A percentile compares a stretch with the other conserved stretches of the same genome.
phyloP scores from a whole-genome alignment of 2,797 vertebrate species.

The Buceros bicornis region DNA sequence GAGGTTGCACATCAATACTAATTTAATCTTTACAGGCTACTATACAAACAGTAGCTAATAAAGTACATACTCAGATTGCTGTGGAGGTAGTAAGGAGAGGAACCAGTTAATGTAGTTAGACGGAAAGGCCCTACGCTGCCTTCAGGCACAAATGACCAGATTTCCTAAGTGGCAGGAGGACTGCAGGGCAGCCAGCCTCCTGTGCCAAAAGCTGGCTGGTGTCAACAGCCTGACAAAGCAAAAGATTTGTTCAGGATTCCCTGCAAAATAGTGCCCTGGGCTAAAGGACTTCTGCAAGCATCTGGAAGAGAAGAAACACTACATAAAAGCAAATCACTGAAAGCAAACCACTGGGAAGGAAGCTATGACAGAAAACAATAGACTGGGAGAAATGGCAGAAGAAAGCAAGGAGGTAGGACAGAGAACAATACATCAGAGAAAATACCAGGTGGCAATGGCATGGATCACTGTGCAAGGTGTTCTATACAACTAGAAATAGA shows the following conservation, averaged over 20 bases:
- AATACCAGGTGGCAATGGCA: neutral
- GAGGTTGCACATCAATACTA: neutral
- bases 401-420: neutral
- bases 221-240: neutral
- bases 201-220: neutral
- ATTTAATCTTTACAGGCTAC: neutral
- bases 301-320: neutral
- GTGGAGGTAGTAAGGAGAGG: neutral
- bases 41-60: neutral
- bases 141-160: neutral
- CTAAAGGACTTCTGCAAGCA: neutral
- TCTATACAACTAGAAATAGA: neutral
- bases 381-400: neutral
- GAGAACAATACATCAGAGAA: neutral
- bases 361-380: neutral
- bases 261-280: neutral
- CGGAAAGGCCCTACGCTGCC: neutral
- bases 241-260: neutral
- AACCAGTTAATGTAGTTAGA: neutral
- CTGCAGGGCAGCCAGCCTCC: neutral
- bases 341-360: neutral
- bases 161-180: neutral
- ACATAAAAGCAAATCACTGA: neutral
- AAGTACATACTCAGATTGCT: neutral
- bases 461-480: neutral